phyloP scores from a whole-genome alignment of 2,113 vertebrate genomes.

The Hydrochoerus hydrochaeris region DNA sequence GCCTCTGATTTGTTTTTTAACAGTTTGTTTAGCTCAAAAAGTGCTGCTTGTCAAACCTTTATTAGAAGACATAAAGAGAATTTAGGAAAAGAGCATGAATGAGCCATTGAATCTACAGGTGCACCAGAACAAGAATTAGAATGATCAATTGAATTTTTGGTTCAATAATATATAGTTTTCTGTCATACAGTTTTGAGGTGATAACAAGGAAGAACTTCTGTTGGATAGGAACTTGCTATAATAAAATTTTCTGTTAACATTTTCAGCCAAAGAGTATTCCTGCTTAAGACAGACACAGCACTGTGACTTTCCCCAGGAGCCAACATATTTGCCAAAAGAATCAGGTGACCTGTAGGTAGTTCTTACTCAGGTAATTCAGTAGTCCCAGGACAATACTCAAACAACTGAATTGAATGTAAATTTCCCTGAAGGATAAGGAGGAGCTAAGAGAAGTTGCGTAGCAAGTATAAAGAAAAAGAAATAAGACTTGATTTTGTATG shows the following conservation, averaged over 20 bases:
- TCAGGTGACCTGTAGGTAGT: neutral
- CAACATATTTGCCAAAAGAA: conserved; percentile 25
- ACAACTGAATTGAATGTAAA: neutral
- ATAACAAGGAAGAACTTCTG: conserved; percentile 5
- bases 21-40: neutral
- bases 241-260: neutral
- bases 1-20: neutral
- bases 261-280: conserved; percentile 36
- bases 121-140: conserved; percentile 5
- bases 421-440: neutral
- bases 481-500: conserved; percentile 9
- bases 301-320: neutral
- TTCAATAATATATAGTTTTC: conserved; percentile 36
- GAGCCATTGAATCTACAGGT: conserved; percentile 23
- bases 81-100: conserved; percentile 12
- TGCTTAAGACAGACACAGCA: neutral
- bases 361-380: conserved; percentile 2
- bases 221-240: neutral
- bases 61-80: conserved; percentile 27
- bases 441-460: conserved; percentile 23
- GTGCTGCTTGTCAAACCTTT: conserved; percentile 40
- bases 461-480: conserved; percentile 49
- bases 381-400: conserved; percentile 20
- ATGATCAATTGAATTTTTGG: neutral
- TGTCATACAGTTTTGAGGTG: conserved; percentile 15